These are phyloP conservation scores for Rhineura floridana DNA, from an alignment of 2,113 vertebrate species.

Conservation along the genomic window DNA sequence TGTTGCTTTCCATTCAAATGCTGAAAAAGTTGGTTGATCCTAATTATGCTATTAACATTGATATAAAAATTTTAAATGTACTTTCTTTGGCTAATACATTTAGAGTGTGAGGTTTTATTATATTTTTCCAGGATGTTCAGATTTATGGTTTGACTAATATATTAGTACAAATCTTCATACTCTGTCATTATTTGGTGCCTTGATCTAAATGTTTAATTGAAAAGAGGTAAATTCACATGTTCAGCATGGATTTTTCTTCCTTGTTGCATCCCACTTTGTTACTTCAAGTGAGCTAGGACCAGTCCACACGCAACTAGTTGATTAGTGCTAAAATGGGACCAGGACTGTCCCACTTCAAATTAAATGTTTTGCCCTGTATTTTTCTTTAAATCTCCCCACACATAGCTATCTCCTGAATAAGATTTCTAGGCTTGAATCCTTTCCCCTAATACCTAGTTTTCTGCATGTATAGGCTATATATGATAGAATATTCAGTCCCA, in stretches of 20 bases:
- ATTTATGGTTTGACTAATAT: not conserved
- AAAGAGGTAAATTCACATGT: not conserved
- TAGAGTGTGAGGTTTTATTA: not conserved
- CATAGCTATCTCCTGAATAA: no score
- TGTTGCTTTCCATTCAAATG: slow-evolving; percentile 87
- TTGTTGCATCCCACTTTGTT: not conserved
- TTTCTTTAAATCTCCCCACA: no score
- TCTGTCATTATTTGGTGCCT: not conserved
- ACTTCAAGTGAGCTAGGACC: not conserved
- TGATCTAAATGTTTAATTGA: not conserved
- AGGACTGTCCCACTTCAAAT: not conserved
- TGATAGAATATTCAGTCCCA: not conserved
- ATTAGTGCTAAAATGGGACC: no score
- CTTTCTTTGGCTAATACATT: not conserved
- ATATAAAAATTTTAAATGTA: not conserved
- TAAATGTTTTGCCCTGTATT: no score
- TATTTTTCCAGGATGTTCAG: not conserved
- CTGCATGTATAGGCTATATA: not conserved
- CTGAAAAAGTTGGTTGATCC: slow-evolving; percentile 84
- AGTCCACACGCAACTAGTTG: not conserved
- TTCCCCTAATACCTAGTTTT: not conserved
- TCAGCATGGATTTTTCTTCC: not conserved
- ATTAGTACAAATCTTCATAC: not conserved
- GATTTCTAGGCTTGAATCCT: no score
- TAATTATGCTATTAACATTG: slow-evolving; percentile 5